A percentile compares a stretch with the other conserved stretches of the same genome.
Conservation (phyloP, 2,113 vertebrate genomes). For the Mus pahari region DNA sequence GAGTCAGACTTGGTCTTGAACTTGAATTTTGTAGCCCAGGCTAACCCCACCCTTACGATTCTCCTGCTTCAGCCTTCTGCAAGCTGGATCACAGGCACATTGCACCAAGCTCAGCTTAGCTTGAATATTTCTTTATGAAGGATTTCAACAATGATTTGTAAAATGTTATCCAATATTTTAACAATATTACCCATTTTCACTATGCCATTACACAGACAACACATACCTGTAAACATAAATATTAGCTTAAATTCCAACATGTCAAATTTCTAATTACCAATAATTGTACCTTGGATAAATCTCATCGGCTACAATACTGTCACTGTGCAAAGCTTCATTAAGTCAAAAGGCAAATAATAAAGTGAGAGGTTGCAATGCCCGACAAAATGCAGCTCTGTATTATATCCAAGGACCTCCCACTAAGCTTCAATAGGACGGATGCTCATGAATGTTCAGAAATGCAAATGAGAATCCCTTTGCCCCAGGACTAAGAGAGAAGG, state of each 20-base stretch:
- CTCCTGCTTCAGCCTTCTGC: too few species aligned
- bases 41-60: background rate
- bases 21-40: background rate
- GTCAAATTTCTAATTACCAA: background rate
- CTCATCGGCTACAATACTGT: background rate
- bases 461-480: fast-evolving
- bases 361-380: background rate
- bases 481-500: too few species aligned
- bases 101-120: background rate
- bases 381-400: background rate
- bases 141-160: too few species aligned
- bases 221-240: background rate
- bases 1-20: background rate
- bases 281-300: background rate
- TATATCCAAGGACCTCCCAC: too few species aligned
- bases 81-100: background rate
- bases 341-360: background rate
- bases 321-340: background rate
- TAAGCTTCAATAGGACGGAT: background rate
- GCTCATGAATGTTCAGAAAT: background rate
- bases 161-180: background rate
- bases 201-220: background rate
- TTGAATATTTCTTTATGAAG: background rate
- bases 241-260: background rate
- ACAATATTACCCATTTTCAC: background rate